phyloP scores from a whole-genome alignment of 2,888 invertebrate species.

The Epistrophe grossulariae region DNA sequence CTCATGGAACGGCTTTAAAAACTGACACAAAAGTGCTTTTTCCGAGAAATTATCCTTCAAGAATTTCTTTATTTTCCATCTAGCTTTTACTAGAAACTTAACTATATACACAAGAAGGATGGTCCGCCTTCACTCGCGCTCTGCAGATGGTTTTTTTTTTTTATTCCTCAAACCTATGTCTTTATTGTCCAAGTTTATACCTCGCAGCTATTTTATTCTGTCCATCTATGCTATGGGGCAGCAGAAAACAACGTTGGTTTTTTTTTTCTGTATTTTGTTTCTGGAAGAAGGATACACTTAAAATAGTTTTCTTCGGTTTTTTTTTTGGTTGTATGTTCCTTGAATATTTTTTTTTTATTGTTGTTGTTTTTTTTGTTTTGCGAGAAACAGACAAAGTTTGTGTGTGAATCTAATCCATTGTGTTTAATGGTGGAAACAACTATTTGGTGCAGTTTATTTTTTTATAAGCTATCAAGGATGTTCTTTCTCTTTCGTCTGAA shows the following conservation, averaged over 20 bases:
- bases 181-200: conserved; percentile 6
- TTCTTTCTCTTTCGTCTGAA: conserved; percentile 13
- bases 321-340: not conserved
- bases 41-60: conserved; percentile 46
- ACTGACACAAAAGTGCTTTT: conserved; percentile 55
- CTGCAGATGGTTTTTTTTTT: conserved; percentile 8
- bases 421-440: conserved; percentile 59
- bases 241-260: conserved; percentile 54
- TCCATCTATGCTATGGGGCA: conserved; percentile 16
- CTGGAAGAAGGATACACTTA: conserved; percentile 42
- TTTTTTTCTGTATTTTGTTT: not conserved
- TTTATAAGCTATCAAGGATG: conserved; percentile 24
- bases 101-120: not conserved
- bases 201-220: conserved; percentile 23
- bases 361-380: not conserved
- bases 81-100: not conserved
- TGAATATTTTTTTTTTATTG: not conserved
- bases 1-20: conserved; percentile 56
- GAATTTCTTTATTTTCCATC: not conserved
- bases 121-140: not conserved
- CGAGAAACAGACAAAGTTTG: conserved; percentile 1
- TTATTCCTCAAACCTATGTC: conserved; percentile 6
- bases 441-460: conserved; percentile 49
- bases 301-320: conserved; percentile 43
- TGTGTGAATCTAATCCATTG: conserved; percentile 48